phyloP scores from a whole-genome alignment of 2,113 vertebrate genomes.

The Ceratotherium simum region DNA sequence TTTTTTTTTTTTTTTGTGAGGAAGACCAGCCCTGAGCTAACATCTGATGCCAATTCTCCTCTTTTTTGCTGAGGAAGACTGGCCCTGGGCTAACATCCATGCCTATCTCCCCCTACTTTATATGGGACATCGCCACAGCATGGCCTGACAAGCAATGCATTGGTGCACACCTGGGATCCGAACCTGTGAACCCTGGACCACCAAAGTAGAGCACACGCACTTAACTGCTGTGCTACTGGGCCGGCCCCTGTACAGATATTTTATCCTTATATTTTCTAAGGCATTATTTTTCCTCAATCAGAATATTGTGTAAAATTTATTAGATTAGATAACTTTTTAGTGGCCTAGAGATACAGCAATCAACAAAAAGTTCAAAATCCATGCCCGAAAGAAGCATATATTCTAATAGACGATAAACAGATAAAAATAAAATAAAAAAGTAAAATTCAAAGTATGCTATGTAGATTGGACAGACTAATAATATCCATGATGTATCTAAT shows the following conservation, averaged over 20 bases:
- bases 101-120: too few relatives aligned
- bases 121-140: too few relatives aligned
- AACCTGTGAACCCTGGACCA: too few relatives aligned
- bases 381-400: not conserved
- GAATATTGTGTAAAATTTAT: not conserved
- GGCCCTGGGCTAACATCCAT: too few relatives aligned
- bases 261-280: conserved; percentile 1
- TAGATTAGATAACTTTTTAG: not conserved
- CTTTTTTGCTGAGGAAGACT: too few relatives aligned
- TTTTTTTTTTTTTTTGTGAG: too few relatives aligned
- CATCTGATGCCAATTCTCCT: too few relatives aligned
- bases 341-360: not conserved
- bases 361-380: not conserved
- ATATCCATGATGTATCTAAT: not conserved
- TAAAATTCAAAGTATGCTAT: not conserved
- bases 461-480: not conserved
- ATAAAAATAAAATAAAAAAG: not conserved
- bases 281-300: not conserved
- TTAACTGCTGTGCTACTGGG: too few relatives aligned
- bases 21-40: too few relatives aligned
- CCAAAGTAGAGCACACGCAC: too few relatives aligned
- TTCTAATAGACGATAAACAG: not conserved
- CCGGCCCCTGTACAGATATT: not conserved
- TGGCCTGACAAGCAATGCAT: too few relatives aligned
- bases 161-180: too few relatives aligned